phyloP scores from a whole-genome alignment of 2,888 invertebrate species.

The Diaprepes abbreviatus region DNA sequence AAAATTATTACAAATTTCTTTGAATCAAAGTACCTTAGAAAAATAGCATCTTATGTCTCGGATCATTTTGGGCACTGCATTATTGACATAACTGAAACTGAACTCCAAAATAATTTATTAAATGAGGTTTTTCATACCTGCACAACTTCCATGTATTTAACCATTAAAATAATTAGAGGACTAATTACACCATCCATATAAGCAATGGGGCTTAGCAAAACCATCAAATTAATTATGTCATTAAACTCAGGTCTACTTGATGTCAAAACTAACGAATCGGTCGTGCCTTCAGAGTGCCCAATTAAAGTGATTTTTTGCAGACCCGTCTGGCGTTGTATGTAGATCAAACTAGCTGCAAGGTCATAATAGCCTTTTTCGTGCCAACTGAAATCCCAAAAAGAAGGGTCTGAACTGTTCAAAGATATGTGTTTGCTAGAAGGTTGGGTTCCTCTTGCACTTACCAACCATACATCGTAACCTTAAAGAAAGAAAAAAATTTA shows the following conservation, averaged over 20 bases:
- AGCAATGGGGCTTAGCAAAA: constrained; percentile 77
- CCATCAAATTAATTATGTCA: constrained; percentile 74
- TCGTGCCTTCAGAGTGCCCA: constrained; percentile 83
- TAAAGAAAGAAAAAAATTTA: background rate
- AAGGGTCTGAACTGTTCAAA: constrained; percentile 38
- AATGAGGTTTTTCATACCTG: constrained; percentile 3
- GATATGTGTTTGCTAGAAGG: constrained; percentile 68
- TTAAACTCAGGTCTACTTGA: constrained; percentile 74
- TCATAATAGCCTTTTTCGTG: constrained; percentile 84
- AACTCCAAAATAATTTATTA: too few relatives aligned
- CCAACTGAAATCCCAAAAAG: constrained; percentile 71
- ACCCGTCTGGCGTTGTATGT: constrained; percentile 71
- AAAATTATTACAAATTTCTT: too few relatives aligned
- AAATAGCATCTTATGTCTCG: too few relatives aligned
- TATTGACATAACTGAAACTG: too few relatives aligned
- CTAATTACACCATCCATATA: constrained; percentile 66
- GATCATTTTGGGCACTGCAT: too few relatives aligned
- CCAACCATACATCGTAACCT: constrained; percentile 53
- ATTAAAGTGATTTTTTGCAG: constrained; percentile 76
- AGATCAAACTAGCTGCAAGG: constrained; percentile 83
- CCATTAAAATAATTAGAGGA: constrained; percentile 13
- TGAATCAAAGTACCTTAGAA: too few relatives aligned
- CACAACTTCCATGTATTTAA: constrained; percentile 1
- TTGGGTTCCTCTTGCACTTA: constrained; percentile 71
- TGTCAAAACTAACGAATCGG: constrained; percentile 75